A percentile compares a stretch with the other conserved stretches of the same genome.
These are phyloP conservation scores for Glareola pratincola DNA, from an alignment of 2,113 vertebrate species.

Conservation along the genomic window DNA sequence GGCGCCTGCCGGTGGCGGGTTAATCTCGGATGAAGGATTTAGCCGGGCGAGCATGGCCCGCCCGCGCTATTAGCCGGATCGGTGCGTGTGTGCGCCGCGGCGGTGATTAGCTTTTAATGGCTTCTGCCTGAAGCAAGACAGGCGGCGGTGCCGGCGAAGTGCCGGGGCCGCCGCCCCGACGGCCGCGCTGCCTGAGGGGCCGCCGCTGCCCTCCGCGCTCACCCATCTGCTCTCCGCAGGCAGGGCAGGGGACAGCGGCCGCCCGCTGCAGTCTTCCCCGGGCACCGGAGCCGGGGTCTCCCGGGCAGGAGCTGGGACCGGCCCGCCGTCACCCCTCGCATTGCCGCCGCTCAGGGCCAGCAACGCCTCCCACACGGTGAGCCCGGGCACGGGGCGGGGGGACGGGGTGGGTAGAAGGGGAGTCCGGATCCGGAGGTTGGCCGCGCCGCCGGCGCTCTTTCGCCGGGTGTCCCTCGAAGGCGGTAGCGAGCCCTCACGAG, in stretches of 20 bases:
- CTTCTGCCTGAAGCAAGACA: slow-evolving; percentile 6
- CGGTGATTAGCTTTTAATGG: slow-evolving; percentile 43
- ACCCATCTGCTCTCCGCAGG: slow-evolving; percentile 43
- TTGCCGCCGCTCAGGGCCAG: slow-evolving; percentile 84
- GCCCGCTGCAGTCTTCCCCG: slow-evolving; percentile 75
- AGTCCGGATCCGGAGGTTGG: not conserved
- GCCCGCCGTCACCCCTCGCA: slow-evolving; percentile 79
- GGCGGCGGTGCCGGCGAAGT: not conserved
- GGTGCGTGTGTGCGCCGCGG: not conserved
- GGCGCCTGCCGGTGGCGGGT: slow-evolving; percentile 30
- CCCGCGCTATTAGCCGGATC: slow-evolving; percentile 28
- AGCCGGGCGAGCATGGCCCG: slow-evolving; percentile 29
- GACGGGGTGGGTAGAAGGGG: not conserved
- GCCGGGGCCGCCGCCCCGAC: not conserved
- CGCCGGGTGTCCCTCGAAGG: not conserved
- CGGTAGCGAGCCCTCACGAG: not conserved
- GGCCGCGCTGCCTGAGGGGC: not conserved
- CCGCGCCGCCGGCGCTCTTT: not conserved
- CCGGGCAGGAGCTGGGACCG: slow-evolving; percentile 78
- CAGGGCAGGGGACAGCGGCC: slow-evolving; percentile 76
- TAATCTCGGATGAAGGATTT: slow-evolving; percentile 35
- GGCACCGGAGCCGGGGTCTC: slow-evolving; percentile 74
- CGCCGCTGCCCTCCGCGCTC: not conserved
- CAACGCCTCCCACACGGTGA: slow-evolving; percentile 79
- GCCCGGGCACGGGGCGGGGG: not conserved